phyloP scores from a whole-genome alignment of 2,888 invertebrate species.

The Caenorhabditis japonica region DNA sequence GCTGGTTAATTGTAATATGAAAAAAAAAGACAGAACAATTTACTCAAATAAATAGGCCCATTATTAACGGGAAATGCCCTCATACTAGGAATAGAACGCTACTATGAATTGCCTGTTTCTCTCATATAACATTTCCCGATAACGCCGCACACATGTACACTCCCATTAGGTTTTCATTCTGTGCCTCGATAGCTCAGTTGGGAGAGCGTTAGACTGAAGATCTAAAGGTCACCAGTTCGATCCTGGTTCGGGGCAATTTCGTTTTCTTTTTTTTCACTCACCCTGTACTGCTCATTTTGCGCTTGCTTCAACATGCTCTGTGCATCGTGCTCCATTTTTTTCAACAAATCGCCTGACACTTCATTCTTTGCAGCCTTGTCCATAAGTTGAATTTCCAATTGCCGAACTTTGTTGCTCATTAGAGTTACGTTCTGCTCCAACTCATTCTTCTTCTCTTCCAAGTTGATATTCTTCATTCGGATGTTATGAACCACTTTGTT shows the following conservation, averaged over 20 bases:
- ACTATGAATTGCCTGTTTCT: too few relatives aligned
- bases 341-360: slow-evolving; percentile 50
- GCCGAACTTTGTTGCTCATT: slow-evolving; percentile 36
- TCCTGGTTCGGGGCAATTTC: slow-evolving; percentile 66
- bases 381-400: slow-evolving; percentile 58
- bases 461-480: slow-evolving; percentile 44
- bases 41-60: too few relatives aligned
- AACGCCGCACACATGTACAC: too few relatives aligned
- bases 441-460: slow-evolving; percentile 55
- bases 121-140: too few relatives aligned
- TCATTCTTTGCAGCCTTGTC: slow-evolving; percentile 58
- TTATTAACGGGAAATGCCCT: too few relatives aligned
- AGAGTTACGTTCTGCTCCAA: slow-evolving; percentile 45
- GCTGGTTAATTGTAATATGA: too few relatives aligned
- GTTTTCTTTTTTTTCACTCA: slow-evolving; percentile 3
- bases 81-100: too few relatives aligned
- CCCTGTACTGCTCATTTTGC: slow-evolving; percentile 54
- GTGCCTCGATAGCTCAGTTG: slow-evolving; percentile 68
- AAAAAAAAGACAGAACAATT: too few relatives aligned
- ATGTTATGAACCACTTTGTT: slow-evolving; percentile 50
- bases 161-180: too few relatives aligned
- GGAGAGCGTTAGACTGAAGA: slow-evolving; percentile 75
- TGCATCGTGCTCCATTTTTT: slow-evolving; percentile 60
- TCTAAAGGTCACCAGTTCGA: slow-evolving; percentile 73
- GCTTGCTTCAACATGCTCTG: slow-evolving; percentile 52